These are phyloP conservation scores for Lates japonicus DNA, from an alignment of 2,797 vertebrate genomes.

Conservation along the genomic window DNA sequence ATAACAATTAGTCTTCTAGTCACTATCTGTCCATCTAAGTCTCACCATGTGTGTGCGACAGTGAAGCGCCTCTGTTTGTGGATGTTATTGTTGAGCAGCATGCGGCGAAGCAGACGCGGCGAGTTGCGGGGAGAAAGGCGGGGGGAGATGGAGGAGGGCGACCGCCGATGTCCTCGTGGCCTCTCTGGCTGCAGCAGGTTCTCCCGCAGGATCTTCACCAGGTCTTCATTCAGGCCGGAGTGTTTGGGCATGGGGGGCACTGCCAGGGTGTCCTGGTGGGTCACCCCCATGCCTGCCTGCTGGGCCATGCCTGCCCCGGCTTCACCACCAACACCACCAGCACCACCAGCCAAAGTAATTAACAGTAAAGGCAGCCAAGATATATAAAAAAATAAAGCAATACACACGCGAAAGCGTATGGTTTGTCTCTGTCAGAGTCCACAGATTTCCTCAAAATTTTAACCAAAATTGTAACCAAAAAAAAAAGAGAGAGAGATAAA, in stretches of 20 bases:
- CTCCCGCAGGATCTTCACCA: conserved; percentile 96
- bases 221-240: conserved; percentile 94
- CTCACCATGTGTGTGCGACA: conserved; percentile 99
- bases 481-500: conserved; percentile 11
- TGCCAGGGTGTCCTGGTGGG: conserved; percentile 91
- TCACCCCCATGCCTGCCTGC: conserved; percentile 86
- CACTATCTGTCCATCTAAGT: background rate
- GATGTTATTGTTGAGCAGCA: conserved; percentile 96
- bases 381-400: conserved; percentile 19
- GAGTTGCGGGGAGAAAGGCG: conserved; percentile 96
- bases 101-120: conserved; percentile 95
- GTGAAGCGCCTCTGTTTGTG: conserved; percentile 98
- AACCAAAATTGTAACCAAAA: background rate
- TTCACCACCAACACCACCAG: conserved; percentile 52
- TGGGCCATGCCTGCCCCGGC: conserved; percentile 91
- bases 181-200: conserved; percentile 97
- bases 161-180: conserved; percentile 88
- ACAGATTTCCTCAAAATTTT: conserved; percentile 33
- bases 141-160: conserved; percentile 91
- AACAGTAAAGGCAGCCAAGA: conserved; percentile 39
- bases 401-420: background rate
- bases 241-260: conserved; percentile 94
- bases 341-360: conserved; percentile 36
- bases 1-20: background rate
- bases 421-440: conserved; percentile 39